These are phyloP conservation scores for Ips nitidus DNA, from an alignment of 1,140 invertebrate species.

Conservation along the genomic window DNA sequence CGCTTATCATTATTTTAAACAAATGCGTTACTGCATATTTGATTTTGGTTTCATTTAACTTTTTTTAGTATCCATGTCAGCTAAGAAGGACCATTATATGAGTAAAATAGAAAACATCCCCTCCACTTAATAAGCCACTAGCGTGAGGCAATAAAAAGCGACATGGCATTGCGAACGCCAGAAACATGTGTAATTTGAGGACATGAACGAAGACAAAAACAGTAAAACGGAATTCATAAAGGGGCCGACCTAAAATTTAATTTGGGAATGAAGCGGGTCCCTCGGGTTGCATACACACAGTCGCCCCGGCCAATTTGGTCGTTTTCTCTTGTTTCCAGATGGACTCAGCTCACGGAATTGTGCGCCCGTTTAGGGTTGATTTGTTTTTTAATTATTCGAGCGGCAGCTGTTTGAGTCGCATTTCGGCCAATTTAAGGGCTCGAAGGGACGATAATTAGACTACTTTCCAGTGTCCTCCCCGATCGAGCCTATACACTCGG, in stretches of 20 bases:
- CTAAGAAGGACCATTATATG: no score
- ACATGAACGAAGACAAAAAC: conserved; percentile 7
- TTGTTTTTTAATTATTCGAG: conserved; percentile 26
- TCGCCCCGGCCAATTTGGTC: conserved; percentile 11
- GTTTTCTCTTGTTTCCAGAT: conserved; percentile 17
- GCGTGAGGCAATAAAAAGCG: not conserved
- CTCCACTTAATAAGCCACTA: not conserved
- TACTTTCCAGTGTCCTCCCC: no score
- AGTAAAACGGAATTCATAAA: conserved; percentile 29
- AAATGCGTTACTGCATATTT: no score
- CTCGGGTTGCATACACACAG: conserved; percentile 2
- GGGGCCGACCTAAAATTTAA: conserved; percentile 23
- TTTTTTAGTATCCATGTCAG: no score
- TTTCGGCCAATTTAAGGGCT: no score
- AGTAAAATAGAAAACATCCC: not conserved
- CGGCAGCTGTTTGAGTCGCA: not conserved
- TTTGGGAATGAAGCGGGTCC: conserved; percentile 13
- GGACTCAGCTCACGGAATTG: conserved; percentile 19
- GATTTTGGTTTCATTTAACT: no score
- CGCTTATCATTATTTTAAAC: no score
- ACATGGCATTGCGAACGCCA: not conserved
- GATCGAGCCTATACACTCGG: no score
- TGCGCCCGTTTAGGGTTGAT: conserved; percentile 19
- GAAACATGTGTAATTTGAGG: not conserved
- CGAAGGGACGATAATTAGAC: no score